phyloP scores from a whole-genome alignment of 2,113 vertebrate species.

The Lucifuga dentata region DNA sequence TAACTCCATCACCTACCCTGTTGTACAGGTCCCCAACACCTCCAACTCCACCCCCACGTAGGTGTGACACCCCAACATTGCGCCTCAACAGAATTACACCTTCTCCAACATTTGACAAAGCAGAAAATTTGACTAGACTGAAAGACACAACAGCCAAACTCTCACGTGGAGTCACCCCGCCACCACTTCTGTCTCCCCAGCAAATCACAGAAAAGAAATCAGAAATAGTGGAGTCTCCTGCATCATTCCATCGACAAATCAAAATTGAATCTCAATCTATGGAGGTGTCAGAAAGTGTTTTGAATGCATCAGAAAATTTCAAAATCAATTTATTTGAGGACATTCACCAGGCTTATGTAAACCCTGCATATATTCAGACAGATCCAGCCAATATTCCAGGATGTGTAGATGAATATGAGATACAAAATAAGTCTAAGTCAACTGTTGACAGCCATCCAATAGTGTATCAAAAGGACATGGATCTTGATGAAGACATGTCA shows the following conservation, averaged over 20 bases:
- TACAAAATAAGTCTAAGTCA: constrained; percentile 26
- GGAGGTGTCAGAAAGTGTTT: constrained; percentile 56
- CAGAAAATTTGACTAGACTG: constrained; percentile 87
- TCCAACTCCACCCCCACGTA: constrained; percentile 78
- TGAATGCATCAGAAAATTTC: background rate
- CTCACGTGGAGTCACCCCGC: constrained; percentile 79
- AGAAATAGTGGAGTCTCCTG: constrained; percentile 86
- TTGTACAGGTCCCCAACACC: constrained; percentile 75
- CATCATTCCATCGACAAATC: constrained; percentile 87
- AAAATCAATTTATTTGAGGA: constrained; percentile 29
- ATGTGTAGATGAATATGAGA: constrained; percentile 36
- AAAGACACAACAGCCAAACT: constrained; percentile 89
- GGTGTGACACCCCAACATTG: constrained; percentile 78
- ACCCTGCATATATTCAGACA: constrained; percentile 10
- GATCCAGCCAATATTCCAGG: constrained; percentile 21
- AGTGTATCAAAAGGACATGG: constrained; percentile 79
- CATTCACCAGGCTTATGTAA: constrained; percentile 14
- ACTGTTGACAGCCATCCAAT: constrained; percentile 74
- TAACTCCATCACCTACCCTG: constrained; percentile 77
- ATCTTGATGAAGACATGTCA: constrained; percentile 49
- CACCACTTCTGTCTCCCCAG: constrained; percentile 62
- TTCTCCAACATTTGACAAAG: constrained; percentile 82
- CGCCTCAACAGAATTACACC: constrained; percentile 78
- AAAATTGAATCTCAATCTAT: constrained; percentile 80
- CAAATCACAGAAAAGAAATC: constrained; percentile 84